Evolutionary conservation across 2,888 invertebrate species (phyloP).

Genomic region (Pammene fasciana): DNA sequence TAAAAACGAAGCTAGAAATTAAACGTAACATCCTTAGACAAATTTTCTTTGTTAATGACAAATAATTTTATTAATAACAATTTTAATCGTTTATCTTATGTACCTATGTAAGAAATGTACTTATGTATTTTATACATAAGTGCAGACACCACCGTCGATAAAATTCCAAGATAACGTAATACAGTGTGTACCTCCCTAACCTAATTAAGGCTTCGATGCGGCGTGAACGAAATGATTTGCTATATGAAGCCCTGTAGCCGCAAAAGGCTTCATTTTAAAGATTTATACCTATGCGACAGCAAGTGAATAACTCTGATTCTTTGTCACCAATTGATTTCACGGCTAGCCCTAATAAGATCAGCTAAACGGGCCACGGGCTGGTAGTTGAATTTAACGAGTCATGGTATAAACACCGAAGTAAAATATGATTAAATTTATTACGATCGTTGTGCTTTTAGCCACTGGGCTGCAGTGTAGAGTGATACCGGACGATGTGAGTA

Average conservation of each 20-base stretch:
- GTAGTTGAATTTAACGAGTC: slow-evolving; percentile 26
- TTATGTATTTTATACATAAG: too few species aligned
- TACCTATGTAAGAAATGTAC: too few species aligned
- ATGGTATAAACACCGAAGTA: slow-evolving; percentile 23
- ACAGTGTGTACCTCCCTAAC: too few species aligned
- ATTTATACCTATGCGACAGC: not conserved
- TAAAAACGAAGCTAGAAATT: too few species aligned
- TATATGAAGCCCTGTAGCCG: not conserved
- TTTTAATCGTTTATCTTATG: too few species aligned
- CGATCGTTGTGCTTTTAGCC: slow-evolving; percentile 9
- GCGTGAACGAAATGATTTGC: not conserved
- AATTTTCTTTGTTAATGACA: too few species aligned
- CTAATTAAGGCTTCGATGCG: too few species aligned
- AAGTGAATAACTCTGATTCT: slow-evolving; percentile 1
- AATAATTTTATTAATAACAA: too few species aligned
- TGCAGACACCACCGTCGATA: too few species aligned
- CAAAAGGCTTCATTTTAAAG: slow-evolving; percentile 8
- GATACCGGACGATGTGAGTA: slow-evolving; percentile 18
- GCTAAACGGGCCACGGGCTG: not conserved
- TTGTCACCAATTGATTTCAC: slow-evolving; percentile 17
- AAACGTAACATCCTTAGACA: too few species aligned
- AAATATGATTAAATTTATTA: slow-evolving; percentile 17
- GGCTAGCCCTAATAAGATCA: slow-evolving; percentile 20
- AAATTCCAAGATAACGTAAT: too few species aligned
- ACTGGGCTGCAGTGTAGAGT: not conserved